Base-by-base conservation (phyloP, 2,797 vertebrate species). In the Nyctalus aviator region DNA sequence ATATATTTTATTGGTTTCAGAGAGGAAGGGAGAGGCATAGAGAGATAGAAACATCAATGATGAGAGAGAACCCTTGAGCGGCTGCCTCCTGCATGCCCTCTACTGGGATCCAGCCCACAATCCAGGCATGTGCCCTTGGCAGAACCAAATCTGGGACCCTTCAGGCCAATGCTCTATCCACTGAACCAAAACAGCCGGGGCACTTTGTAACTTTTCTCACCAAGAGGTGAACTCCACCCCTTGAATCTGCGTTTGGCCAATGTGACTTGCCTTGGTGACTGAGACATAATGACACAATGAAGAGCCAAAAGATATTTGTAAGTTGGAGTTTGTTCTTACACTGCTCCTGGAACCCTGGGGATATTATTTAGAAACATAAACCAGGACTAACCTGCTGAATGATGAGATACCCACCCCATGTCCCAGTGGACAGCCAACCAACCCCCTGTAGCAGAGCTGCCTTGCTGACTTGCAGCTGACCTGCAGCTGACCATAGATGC, bases 201-300 rank as follows among this genome's bases (percentile, higher is more conserved):
- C 50, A 86, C 30, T 87, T 71, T 66, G 88, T 23, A 95, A 35
- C 30, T 76, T 78, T 88, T 88, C 50, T 55, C 14, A 78, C 23
- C 53, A 95, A 84, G 46, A 88, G 32, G 30, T 93, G n/a, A 95
- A 46, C 41, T 68, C 59, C 37, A 84, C 2, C 8, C 41, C 20
- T 55, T 87, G 14, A 62, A 82, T 91, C n/a, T 86, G 20, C 2
- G 10, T 87, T 79, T 57, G 32, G 37, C 35, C 71, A 84, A 84
- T 32, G 4, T 71, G 84, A 95, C 50, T 93, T 93, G 41, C 55
- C 83, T 93, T 92, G 69, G 35, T 71, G 35, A 93, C 44, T 84
- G 8, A 8, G 50, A 76, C 50, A 94, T 69, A 17, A 17, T 55
- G 8, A 89, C 62, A 73, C 21, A 82, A 76, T 62, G 13, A 84